Conservation (phyloP, 2,888 invertebrate genomes). For the Anthoptus insignis region DNA sequence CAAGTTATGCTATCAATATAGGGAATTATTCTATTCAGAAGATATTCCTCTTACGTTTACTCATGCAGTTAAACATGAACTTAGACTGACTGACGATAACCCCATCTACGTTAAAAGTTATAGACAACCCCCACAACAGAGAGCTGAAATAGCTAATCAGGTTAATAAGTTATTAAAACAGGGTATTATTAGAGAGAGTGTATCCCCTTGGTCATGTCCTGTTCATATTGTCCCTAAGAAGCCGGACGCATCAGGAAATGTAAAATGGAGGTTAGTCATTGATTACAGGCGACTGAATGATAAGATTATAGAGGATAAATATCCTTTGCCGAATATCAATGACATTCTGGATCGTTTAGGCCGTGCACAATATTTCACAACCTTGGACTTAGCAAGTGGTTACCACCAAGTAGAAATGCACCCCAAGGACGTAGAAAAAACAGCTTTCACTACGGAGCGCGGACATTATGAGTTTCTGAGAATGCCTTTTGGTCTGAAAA, state of each 20-base stretch:
- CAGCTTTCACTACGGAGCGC: slow-evolving; percentile 49
- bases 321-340: slow-evolving; percentile 30
- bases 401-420: slow-evolving; percentile 49
- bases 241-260: slow-evolving; percentile 45
- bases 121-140: slow-evolving; percentile 45
- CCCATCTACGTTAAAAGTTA: slow-evolving; percentile 35
- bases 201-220: slow-evolving; percentile 48
- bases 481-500: too few relatives aligned
- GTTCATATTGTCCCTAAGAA: slow-evolving; percentile 50
- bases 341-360: slow-evolving; percentile 51
- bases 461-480: slow-evolving; percentile 58
- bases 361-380: slow-evolving; percentile 50
- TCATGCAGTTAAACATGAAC: slow-evolving; percentile 19
- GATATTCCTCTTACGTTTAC: slow-evolving; percentile 19
- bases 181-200: slow-evolving; percentile 46
- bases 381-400: slow-evolving; percentile 50
- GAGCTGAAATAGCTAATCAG: slow-evolving; percentile 47
- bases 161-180: slow-evolving; percentile 46
- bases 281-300: slow-evolving; percentile 17
- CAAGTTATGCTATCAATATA: slow-evolving; percentile 13
- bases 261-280: slow-evolving; percentile 48
- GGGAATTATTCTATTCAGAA: slow-evolving; percentile 18
- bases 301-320: background rate
- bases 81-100: slow-evolving; percentile 29
- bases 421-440: slow-evolving; percentile 50